Evolutionary conservation across 2,888 invertebrate genomes (phyloP), one percentile per base, ranked within the genome.

Genomic region (Acleris laterana): DNA sequence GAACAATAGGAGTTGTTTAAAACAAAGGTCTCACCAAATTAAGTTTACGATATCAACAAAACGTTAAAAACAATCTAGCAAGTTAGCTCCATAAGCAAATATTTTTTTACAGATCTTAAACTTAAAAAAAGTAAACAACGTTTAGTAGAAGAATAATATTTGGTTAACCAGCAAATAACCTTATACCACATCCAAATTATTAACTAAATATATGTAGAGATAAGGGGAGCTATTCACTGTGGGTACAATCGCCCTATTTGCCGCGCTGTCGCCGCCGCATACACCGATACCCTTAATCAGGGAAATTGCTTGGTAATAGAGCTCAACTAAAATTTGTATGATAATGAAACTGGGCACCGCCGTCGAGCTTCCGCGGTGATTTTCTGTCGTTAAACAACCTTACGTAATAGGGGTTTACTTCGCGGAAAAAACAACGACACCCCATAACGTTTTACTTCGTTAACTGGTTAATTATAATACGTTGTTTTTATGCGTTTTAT

Each of bases 261-360:
- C 87, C 87, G 82, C 82, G 79, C 83, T 85, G 84, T 84, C 85
- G 85, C 86, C 82, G 73, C 77, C 80, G 79, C 76, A 76, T 77
- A 81, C 74, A 75, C 68, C 75, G 77, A 82, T 80, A 81, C 83
- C 82, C 83, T 86, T 88, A 88, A 87, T 87, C 85, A 85, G 81
- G 81, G 77, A 87, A 87, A 89, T 87, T 85, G 83, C 85, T 82
- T 83, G 85, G 83, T 85, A 88, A 87, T 87, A 82, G 80, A 79
- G 80, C 75, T 75, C 75, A 78, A 81, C 82, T 80, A 81, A 86
- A 87, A 83, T 88, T 84, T 87, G 80, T 86, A 84, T 85, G 82
- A 77, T 85, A 88, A 87, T 87, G 80, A 79, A 83, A 81, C 74
- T 72, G 71, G 72, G 74, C 72, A 72, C 68, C 70, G 70, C 75